Percentiles rank a stretch among this genome's conserved stretches.
These are phyloP conservation scores for Dinocampus coccinellae DNA, from an alignment of 2,888 invertebrate genomes.

Conservation along the genomic window DNA sequence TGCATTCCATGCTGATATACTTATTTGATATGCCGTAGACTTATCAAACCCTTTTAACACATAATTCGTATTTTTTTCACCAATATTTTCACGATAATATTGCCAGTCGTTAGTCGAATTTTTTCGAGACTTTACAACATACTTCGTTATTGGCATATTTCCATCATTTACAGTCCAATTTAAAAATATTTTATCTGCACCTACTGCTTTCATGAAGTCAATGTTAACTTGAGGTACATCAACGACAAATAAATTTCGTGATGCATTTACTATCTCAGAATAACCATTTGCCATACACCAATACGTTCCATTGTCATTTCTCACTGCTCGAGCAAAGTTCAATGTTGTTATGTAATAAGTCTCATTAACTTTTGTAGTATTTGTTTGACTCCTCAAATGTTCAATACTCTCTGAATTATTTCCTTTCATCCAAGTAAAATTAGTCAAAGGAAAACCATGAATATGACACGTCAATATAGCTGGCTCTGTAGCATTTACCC, in stretches of 20 bases:
- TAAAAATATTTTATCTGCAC: slow-evolving; percentile 80
- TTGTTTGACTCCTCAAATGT: slow-evolving; percentile 64
- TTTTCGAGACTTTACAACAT: slow-evolving; percentile 73
- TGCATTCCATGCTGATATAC: slow-evolving; percentile 77
- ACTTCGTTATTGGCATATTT: slow-evolving; percentile 77
- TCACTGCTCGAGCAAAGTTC: slow-evolving; percentile 73
- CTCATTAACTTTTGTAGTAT: slow-evolving; percentile 70
- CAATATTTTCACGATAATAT: slow-evolving; percentile 75
- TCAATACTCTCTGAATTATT: slow-evolving; percentile 69
- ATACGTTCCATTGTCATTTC: slow-evolving; percentile 83
- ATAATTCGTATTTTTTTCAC: slow-evolving; percentile 77
- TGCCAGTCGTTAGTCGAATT: slow-evolving; percentile 72
- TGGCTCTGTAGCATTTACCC: slow-evolving; percentile 71
- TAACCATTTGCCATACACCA: slow-evolving; percentile 63
- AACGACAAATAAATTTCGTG: slow-evolving; percentile 74
- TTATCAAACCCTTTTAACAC: slow-evolving; percentile 78
- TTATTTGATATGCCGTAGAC: slow-evolving; percentile 77
- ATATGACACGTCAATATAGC: slow-evolving; percentile 73
- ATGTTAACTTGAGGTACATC: slow-evolving; percentile 80
- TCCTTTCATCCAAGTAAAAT: slow-evolving; percentile 74
- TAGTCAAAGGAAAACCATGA: slow-evolving; percentile 74
- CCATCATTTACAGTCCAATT: slow-evolving; percentile 87
- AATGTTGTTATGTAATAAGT: slow-evolving; percentile 75
- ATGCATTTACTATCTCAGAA: slow-evolving; percentile 69
- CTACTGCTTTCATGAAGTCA: slow-evolving; percentile 82